Evolutionary conservation across 1,140 invertebrate species (phyloP).

Genomic region (Dreissena polymorpha): DNA sequence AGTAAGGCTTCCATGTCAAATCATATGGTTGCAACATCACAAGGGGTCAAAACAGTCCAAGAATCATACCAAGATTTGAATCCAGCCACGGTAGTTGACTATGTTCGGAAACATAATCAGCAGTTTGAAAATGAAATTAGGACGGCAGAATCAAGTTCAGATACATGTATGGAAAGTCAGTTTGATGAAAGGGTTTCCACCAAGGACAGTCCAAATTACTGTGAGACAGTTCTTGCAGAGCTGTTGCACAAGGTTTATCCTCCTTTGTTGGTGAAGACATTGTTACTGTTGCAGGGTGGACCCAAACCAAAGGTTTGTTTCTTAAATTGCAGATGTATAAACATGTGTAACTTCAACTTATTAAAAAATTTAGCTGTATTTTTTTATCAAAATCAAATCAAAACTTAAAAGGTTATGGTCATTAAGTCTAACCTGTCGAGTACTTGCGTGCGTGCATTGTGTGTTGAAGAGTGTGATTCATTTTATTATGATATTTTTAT

Average conservation of each 20-base stretch:
- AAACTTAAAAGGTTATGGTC: too few species aligned
- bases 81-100: constrained; percentile 35
- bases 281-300: constrained; percentile 84
- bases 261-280: constrained; percentile 84
- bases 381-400: too few species aligned
- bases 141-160: not conserved
- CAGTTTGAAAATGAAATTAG: not conserved
- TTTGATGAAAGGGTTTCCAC: not conserved
- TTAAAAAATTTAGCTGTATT: too few species aligned
- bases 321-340: too few species aligned
- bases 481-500: too few species aligned
- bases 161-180: not conserved
- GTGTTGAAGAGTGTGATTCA: too few species aligned
- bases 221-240: constrained; percentile 81
- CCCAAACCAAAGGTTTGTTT: constrained; percentile 55
- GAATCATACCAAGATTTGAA: constrained; percentile 10
- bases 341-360: too few species aligned
- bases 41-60: not conserved
- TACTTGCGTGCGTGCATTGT: too few species aligned
- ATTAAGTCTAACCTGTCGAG: too few species aligned
- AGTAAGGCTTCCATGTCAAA: not conserved
- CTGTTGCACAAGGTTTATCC: constrained; percentile 83
- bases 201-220: constrained; percentile 83
- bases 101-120: constrained; percentile 11
- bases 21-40: not conserved